phyloP scores from a whole-genome alignment of 2,888 invertebrate genomes.

The Mayetiola destructor region DNA sequence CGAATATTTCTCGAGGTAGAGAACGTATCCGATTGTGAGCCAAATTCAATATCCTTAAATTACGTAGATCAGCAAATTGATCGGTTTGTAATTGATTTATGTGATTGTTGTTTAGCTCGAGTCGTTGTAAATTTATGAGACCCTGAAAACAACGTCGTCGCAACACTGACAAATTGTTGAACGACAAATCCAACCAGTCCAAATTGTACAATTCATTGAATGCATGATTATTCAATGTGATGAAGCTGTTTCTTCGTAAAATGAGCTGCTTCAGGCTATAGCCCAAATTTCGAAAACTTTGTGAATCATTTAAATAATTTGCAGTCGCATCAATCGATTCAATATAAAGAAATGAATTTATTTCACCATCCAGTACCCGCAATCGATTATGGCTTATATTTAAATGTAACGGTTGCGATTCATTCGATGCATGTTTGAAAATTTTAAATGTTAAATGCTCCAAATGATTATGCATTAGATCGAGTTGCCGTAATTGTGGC shows the following conservation, averaged over 20 bases:
- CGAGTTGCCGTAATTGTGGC: slow-evolving; percentile 59
- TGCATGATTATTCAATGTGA: slow-evolving; percentile 52
- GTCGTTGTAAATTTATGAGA: slow-evolving; percentile 55
- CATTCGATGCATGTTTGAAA: slow-evolving; percentile 52
- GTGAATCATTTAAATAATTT: slow-evolving; percentile 50
- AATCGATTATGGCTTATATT: slow-evolving; percentile 59
- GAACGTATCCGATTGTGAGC: slow-evolving; percentile 57
- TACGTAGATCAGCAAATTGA: slow-evolving; percentile 63
- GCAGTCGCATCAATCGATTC: slow-evolving; percentile 56
- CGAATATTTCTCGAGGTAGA: slow-evolving; percentile 62
- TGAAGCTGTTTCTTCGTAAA: slow-evolving; percentile 59
- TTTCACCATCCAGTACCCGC: slow-evolving; percentile 29
- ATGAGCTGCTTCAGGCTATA: slow-evolving; percentile 51
- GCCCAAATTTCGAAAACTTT: slow-evolving; percentile 49
- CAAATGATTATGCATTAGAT: slow-evolving; percentile 65
- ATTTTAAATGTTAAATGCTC: slow-evolving; percentile 50
- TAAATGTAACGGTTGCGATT: slow-evolving; percentile 50
- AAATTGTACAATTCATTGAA: slow-evolving; percentile 56
- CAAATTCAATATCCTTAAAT: slow-evolving; percentile 56
- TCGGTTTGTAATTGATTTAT: slow-evolving; percentile 63
- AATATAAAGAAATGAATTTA: slow-evolving; percentile 40
- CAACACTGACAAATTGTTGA: slow-evolving; percentile 57
- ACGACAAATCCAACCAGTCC: slow-evolving; percentile 57
- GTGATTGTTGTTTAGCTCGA: slow-evolving; percentile 64
- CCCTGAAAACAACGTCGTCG: slow-evolving; percentile 65